These are phyloP conservation scores for Gari tellinella DNA, from an alignment of 2,888 invertebrate genomes.

Conservation along the genomic window DNA sequence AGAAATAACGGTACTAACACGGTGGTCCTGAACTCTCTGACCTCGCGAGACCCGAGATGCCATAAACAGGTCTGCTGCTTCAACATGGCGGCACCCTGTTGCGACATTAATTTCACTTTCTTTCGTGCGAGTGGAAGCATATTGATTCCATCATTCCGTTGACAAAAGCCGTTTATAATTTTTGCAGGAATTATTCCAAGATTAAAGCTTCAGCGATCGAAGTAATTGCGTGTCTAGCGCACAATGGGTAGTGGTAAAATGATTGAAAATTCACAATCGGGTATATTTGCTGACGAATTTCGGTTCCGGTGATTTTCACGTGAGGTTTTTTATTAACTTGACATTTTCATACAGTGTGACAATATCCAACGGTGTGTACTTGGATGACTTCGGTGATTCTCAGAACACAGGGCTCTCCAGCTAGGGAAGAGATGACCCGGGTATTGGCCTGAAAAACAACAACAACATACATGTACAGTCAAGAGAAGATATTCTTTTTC, in stretches of 20 bases:
- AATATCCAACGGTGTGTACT: too few relatives aligned
- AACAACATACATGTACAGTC: too few relatives aligned
- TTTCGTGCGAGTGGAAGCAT: conserved; percentile 12
- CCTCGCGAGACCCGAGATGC: not conserved
- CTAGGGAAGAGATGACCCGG: too few relatives aligned
- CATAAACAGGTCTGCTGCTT: conserved; percentile 1
- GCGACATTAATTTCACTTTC: conserved; percentile 27
- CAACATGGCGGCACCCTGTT: conserved; percentile 26
- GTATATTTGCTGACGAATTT: conserved; percentile 20
- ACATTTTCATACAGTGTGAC: too few relatives aligned
- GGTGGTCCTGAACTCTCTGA: conserved; percentile 2
- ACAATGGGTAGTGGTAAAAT: conserved; percentile 8
- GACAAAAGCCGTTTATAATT: conserved; percentile 24
- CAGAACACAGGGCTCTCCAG: too few relatives aligned
- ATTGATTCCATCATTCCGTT: conserved; percentile 6
- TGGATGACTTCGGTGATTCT: too few relatives aligned
- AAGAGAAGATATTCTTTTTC: too few relatives aligned
- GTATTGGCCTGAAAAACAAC: too few relatives aligned
- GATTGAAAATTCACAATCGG: conserved; percentile 19
- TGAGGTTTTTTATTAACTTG: too few relatives aligned
- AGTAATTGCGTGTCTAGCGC: conserved; percentile 10
- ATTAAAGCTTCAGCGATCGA: conserved; percentile 11
- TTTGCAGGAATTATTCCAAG: conserved; percentile 11
- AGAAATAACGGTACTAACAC: too few relatives aligned
- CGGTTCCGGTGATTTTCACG: conserved; percentile 2